Evolutionary conservation across 2,888 invertebrate genomes (phyloP).

Genomic region (Cryptus armator): DNA sequence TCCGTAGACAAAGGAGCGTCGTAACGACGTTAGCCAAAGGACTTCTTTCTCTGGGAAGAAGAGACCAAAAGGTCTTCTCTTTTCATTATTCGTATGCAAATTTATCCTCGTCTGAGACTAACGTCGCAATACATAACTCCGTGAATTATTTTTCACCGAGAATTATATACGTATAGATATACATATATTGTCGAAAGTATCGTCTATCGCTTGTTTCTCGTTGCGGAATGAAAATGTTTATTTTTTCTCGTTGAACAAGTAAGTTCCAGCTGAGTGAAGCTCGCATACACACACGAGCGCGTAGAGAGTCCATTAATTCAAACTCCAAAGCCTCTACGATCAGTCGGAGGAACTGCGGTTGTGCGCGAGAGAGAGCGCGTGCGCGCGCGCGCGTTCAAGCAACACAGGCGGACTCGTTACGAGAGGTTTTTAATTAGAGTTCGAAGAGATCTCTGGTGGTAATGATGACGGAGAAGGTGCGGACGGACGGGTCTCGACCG

Average conservation of each 20-base stretch:
- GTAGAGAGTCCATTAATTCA: conserved; percentile 31
- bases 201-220: neutral
- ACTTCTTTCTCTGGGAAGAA: neutral
- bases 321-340: conserved; percentile 21
- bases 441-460: conserved; percentile 59
- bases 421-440: conserved; percentile 68
- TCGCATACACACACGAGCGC: neutral
- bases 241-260: conserved; percentile 7
- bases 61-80: neutral
- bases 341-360: conserved; percentile 7
- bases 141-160: conserved; percentile 40
- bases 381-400: neutral
- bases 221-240: neutral
- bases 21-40: conserved; percentile 21
- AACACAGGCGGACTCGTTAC: conserved; percentile 45
- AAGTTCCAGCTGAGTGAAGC: neutral
- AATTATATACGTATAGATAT: conserved; percentile 17
- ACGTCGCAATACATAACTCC: conserved; percentile 9
- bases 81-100: conserved; percentile 36
- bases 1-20: conserved; percentile 40
- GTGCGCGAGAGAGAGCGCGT: neutral
- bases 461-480: conserved; percentile 70
- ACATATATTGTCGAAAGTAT: neutral
- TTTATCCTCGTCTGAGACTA: conserved; percentile 9
- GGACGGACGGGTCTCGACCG: conserved; percentile 69